These are phyloP conservation scores for Limonius californicus DNA, from an alignment of 1,140 invertebrate species.

Conservation along the genomic window DNA sequence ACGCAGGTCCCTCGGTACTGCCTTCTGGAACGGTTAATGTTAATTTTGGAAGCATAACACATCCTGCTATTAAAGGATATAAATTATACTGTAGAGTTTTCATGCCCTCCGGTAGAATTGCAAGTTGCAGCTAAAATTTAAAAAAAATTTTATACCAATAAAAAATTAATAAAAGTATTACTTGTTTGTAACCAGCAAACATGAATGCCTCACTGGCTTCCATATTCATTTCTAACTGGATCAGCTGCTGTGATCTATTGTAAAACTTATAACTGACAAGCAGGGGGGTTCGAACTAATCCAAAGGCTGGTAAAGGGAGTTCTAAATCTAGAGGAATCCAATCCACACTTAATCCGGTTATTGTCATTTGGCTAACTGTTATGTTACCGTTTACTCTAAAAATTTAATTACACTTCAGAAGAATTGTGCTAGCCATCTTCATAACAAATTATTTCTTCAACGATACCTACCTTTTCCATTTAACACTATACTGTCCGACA, in stretches of 20 bases:
- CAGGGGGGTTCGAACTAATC: conserved; percentile 67
- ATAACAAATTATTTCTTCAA: no score
- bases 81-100: conserved; percentile 66
- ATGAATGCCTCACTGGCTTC: conserved; percentile 84
- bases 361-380: conserved; percentile 45
- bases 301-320: conserved; percentile 68
- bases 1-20: conserved; percentile 44
- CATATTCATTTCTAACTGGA: conserved; percentile 70
- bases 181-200: conserved; percentile 87
- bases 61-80: conserved; percentile 68
- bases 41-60: conserved; percentile 64
- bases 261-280: conserved; percentile 66
- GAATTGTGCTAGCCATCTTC: no score
- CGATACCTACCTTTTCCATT: conserved; percentile 68
- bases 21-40: conserved; percentile 55
- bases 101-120: conserved; percentile 59
- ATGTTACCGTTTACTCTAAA: conserved; percentile 31
- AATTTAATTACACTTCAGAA: no score
- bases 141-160: neutral
- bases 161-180: conserved; percentile 40
- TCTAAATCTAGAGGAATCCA: conserved; percentile 68
- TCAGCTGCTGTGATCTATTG: conserved; percentile 67
- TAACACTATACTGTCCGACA: conserved; percentile 69
- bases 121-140: conserved; percentile 55
- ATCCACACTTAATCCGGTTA: conserved; percentile 59